phyloP scores from a whole-genome alignment of 2,888 invertebrate species.

The Cheilosia pagana region DNA sequence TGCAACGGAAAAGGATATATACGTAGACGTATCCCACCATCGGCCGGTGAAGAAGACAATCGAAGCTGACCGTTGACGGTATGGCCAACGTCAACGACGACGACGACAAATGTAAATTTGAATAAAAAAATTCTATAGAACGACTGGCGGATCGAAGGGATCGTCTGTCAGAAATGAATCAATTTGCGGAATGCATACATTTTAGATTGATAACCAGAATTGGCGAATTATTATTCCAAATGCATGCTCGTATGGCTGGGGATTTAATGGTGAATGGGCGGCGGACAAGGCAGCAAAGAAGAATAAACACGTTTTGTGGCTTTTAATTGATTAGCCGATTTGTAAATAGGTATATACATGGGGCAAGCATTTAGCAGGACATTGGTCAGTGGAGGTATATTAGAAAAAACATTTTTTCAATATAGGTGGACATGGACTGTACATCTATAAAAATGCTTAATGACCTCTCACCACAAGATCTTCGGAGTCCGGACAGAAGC shows the following conservation, averaged over 20 bases:
- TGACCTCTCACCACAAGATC: no score
- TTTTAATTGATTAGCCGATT: background rate
- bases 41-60: slow-evolving; percentile 23
- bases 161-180: slow-evolving; percentile 55
- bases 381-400: no score
- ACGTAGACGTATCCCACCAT: slow-evolving; percentile 12
- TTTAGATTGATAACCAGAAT: slow-evolving; percentile 23
- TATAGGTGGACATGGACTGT: no score
- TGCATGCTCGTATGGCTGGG: slow-evolving; percentile 6
- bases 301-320: background rate
- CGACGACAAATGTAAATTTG: slow-evolving; percentile 40
- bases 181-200: slow-evolving; percentile 51
- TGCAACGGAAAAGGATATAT: slow-evolving; percentile 60
- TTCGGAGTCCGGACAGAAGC: no score
- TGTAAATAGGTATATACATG: no score
- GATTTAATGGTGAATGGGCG: background rate
- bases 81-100: slow-evolving; percentile 20
- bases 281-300: background rate
- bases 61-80: slow-evolving; percentile 21
- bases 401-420: no score
- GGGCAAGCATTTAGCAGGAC: no score
- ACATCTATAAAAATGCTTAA: no score
- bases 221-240: slow-evolving; percentile 29
- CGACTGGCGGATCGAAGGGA: slow-evolving; percentile 34
- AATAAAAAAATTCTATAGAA: slow-evolving; percentile 41